phyloP scores from a whole-genome alignment of 2,113 vertebrate genomes.

The Numenius arquata region DNA sequence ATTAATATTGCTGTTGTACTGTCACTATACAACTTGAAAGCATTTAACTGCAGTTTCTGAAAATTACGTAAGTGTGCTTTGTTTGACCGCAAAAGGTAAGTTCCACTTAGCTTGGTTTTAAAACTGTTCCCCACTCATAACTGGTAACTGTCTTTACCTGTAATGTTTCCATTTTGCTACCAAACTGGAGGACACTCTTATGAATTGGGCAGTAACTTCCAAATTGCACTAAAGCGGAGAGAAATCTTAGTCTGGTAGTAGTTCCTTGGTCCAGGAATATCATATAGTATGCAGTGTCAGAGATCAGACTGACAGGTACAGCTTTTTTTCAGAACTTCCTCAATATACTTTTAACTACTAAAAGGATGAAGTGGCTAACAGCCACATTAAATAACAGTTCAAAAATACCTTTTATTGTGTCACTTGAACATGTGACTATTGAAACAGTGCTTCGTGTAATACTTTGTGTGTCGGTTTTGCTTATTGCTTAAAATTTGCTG shows the following conservation, averaged over 20 bases:
- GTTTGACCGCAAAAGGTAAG: neutral
- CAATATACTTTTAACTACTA: neutral
- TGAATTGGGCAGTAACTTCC: neutral
- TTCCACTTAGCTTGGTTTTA: neutral
- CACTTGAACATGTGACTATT: neutral
- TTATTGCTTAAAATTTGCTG: neutral
- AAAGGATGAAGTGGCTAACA: neutral
- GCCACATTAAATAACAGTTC: neutral
- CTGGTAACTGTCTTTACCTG: neutral
- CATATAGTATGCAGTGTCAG: neutral
- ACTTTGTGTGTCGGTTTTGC: neutral
- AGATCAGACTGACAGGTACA: neutral
- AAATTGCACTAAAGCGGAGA: accelerated
- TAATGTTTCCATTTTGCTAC: neutral
- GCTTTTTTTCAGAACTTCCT: neutral
- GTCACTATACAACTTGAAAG: neutral
- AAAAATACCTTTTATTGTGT: neutral
- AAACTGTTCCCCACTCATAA: neutral
- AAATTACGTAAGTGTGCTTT: accelerated
- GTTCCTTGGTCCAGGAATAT: neutral
- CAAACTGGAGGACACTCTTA: neutral
- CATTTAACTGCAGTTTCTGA: neutral
- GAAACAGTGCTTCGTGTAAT: neutral
- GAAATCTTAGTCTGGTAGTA: neutral
- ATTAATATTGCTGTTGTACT: neutral